Evolutionary conservation across 2,797 vertebrate species (phyloP), one percentile per base, ranked within the genome.

Genomic region (Chiroxiphia lanceolata): DNA sequence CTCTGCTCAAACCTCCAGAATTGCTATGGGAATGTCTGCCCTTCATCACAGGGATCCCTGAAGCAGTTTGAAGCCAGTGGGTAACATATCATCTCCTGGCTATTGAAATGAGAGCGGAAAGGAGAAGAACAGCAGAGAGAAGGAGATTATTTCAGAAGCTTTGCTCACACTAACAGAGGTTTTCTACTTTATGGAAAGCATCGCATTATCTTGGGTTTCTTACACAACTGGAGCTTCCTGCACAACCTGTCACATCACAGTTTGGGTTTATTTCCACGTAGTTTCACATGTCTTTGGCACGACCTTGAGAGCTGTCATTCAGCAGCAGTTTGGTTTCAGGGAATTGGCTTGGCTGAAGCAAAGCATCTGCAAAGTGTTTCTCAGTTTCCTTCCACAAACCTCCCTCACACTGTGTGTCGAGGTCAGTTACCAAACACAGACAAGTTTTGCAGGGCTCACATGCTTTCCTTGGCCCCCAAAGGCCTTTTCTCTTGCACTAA

Each of bases 181-280:
- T 91, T 87, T 57, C 44, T 68, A 26, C 72, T 57, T 70, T 70
- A 68, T 3, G 9, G 63, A 13, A 87, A 67, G 13, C 4, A 50
- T 44, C 0, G 0, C 20, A 6, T 53, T 48, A 81, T 21, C 23
- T 6, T 2, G 0, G 9, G 34, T 51, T 77, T 71, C 51, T 77
- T 45, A n/a, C 13, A 50, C 78, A 87, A 31, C 67, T 1, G 2
- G 48, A 79, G 33, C 45, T 61, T 50, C 56, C 87, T 25, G 20
- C 57, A 61, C 42, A 57, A 6, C 17, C 38, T 65, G 17, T 33
- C 57, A 53, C 40, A 19, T 1, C 44, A 34, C 4, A 59, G 9
- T 48, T 67, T 48, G 59, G 44, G 42, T 81, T 72, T 63, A 14
- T 80, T 94, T 57, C 76, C 53, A 8, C 23, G 38, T 11, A 47